These are phyloP conservation scores for Haliclona indistincta DNA, from an alignment of 37 sponge, comb jelly and placozoan genomes.

Conservation along the genomic window DNA sequence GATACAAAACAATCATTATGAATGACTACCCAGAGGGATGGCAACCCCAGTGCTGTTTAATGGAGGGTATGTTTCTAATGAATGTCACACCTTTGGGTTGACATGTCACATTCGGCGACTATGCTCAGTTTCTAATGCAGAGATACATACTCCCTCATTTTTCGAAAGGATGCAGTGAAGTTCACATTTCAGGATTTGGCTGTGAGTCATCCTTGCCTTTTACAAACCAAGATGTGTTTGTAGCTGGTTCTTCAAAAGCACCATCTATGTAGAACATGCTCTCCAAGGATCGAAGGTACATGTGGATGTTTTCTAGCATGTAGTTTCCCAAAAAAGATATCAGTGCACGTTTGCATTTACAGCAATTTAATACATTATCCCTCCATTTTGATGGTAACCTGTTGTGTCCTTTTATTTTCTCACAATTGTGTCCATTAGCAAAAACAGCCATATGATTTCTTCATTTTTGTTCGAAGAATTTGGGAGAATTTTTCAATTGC, in stretches of 20 bases:
- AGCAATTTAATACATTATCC: too few relatives aligned
- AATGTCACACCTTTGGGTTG: constrained; percentile 14
- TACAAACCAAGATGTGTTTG: constrained; percentile 25
- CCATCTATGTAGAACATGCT: constrained; percentile 28
- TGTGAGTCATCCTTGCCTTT: constrained; percentile 12
- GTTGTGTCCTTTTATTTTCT: too few relatives aligned
- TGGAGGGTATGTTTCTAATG: constrained; percentile 39
- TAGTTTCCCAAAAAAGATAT: too few relatives aligned
- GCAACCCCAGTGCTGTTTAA: constrained; percentile 5
- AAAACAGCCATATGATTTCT: too few relatives aligned
- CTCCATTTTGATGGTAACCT: too few relatives aligned
- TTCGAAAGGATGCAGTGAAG: not conserved
- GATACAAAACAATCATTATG: constrained; percentile 17
- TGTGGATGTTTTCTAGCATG: too few relatives aligned
- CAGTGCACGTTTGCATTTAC: too few relatives aligned
- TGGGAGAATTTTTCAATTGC: too few relatives aligned
- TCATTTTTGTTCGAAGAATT: too few relatives aligned
- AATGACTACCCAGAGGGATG: constrained; percentile 11
- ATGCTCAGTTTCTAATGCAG: not conserved
- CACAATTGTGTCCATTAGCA: too few relatives aligned
- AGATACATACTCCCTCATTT: not conserved
- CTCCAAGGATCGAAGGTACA: too few relatives aligned
- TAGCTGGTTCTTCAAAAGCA: not conserved
- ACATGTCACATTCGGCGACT: constrained; percentile 3
- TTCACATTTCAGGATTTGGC: constrained; percentile 33